Conservation (phyloP, 2,113 vertebrate genomes). For the Mesocricetus auratus region DNA sequence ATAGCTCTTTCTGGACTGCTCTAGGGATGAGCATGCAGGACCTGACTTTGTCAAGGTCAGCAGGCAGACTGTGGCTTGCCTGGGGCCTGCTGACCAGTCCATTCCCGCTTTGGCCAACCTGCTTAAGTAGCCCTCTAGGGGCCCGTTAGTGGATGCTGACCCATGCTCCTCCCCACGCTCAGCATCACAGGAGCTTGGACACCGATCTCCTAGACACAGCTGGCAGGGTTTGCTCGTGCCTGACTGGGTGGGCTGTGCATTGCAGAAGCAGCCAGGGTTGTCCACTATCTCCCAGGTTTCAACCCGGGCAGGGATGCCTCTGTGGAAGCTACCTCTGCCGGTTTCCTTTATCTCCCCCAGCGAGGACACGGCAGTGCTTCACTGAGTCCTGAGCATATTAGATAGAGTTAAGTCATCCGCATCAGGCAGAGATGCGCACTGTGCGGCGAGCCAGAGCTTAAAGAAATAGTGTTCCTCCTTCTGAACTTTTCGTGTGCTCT, state of each 20-base stretch:
- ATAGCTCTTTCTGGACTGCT: neutral
- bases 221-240: neutral
- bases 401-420: conserved; percentile 44
- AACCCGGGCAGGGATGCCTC: neutral
- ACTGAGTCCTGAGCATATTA: neutral
- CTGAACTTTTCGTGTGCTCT: neutral
- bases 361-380: neutral
- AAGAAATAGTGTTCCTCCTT: conserved; percentile 6
- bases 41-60: conserved; percentile 53
- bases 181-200: neutral
- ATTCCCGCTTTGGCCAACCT: neutral
- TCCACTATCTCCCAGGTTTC: neutral
- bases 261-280: neutral
- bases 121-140: neutral
- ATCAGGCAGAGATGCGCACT: conserved; percentile 27
- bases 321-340: neutral
- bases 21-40: neutral
- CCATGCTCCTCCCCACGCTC: neutral
- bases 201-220: neutral
- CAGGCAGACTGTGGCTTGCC: neutral
- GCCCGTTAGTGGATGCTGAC: neutral
- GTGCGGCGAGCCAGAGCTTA: conserved; percentile 32
- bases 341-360: neutral
- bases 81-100: neutral
- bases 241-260: neutral